phyloP scores from a whole-genome alignment of 2,113 vertebrate species.

The Tetrax tetrax region DNA sequence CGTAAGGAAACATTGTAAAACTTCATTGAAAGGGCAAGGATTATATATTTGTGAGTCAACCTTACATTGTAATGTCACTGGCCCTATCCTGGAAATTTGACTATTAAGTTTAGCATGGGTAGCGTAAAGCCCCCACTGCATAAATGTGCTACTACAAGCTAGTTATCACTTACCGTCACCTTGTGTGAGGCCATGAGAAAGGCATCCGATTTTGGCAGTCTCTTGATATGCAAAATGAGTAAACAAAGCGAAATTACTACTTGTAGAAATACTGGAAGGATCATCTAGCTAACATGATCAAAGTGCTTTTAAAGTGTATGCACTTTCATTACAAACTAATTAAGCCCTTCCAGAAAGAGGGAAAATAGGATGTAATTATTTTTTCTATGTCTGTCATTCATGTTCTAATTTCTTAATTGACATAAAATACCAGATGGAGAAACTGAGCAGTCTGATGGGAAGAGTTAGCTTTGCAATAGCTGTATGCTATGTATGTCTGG shows the following conservation, averaged over 20 bases:
- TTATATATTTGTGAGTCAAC: not conserved
- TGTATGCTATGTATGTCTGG: not conserved
- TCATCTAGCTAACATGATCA: not conserved
- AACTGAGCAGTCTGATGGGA: not conserved
- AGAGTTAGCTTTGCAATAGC: constrained; percentile 11
- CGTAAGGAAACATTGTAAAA: not conserved
- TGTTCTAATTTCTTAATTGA: constrained; percentile 55
- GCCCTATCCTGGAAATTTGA: not conserved
- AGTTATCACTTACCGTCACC: not conserved
- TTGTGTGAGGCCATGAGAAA: not conserved
- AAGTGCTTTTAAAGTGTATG: not conserved
- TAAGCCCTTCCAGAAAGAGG: not conserved
- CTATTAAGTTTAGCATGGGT: not conserved
- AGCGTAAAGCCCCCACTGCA: not conserved
- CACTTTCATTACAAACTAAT: not conserved
- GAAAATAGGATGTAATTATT: constrained; percentile 22
- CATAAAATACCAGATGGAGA: constrained; percentile 55
- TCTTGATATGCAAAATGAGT: not conserved
- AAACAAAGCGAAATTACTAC: not conserved
- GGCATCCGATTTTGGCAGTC: not conserved
- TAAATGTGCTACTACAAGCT: not conserved
- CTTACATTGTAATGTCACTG: not conserved
- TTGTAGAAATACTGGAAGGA: not conserved
- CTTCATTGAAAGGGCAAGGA: not conserved
- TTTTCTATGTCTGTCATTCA: constrained; percentile 10